phyloP scores from a whole-genome alignment of 2,113 vertebrate genomes.

The Brachypodius melanocephalos region DNA sequence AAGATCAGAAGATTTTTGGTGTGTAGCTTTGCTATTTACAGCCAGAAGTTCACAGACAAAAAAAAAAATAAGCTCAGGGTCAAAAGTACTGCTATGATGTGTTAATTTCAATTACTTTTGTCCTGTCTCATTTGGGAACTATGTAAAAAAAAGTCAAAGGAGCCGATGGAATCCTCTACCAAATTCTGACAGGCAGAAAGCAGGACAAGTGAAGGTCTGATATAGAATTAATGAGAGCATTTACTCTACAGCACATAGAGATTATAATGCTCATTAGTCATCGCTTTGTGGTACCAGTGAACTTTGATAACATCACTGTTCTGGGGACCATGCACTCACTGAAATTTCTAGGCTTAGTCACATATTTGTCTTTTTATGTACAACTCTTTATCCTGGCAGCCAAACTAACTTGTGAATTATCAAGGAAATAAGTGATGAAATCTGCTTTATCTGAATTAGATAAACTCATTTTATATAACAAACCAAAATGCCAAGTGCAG shows the following conservation, averaged over 20 bases:
- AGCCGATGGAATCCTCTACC: not conserved
- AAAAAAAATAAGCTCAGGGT: not conserved
- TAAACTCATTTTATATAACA: not conserved
- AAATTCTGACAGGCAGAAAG: not conserved
- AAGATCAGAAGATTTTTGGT: not conserved
- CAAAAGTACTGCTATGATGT: not conserved
- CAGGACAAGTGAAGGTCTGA: not conserved
- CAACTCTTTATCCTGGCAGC: not conserved
- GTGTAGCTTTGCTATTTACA: not conserved
- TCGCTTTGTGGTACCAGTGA: not conserved
- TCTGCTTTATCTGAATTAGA: not conserved
- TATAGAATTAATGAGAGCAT: conserved; percentile 4
- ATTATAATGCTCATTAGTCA: not conserved
- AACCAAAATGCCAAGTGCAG: not conserved
- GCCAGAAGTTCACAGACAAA: not conserved
- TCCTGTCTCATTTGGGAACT: not conserved
- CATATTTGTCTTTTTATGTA: not conserved
- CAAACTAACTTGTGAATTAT: not conserved
- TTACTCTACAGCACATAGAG: not conserved
- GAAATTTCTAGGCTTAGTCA: not conserved
- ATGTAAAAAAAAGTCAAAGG: conserved; percentile 14
- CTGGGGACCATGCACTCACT: not conserved
- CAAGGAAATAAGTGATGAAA: not conserved
- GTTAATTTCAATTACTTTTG: not conserved
- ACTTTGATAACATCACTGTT: not conserved